A percentile compares a stretch with the other conserved stretches of the same genome.
phyloP scores from a whole-genome alignment of 2,113 vertebrate genomes.

The Ameiurus melas region DNA sequence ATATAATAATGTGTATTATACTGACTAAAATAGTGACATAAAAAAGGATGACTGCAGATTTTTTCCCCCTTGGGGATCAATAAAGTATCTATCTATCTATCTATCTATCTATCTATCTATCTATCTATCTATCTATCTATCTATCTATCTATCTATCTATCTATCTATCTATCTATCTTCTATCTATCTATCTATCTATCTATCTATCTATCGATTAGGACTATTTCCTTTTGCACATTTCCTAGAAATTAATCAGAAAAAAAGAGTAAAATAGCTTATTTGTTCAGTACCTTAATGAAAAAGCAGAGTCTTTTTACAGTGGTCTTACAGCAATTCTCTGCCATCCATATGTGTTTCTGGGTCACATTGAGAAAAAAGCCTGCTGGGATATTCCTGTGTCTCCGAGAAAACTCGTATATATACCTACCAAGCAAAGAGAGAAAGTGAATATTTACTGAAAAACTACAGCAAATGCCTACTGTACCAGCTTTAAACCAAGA shows the following conservation, averaged over 20 bases:
- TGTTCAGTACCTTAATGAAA: conserved; percentile 65
- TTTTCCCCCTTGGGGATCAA: too few species aligned
- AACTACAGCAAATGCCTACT: not conserved
- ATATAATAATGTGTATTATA: not conserved
- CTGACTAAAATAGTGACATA: not conserved
- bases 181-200: too few species aligned
- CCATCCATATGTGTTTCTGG: conserved; percentile 67
- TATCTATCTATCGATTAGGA: too few species aligned
- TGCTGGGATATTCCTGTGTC: conserved; percentile 74
- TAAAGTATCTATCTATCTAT: too few species aligned
- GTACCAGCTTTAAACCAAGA: not conserved
- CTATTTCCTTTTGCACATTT: not conserved
- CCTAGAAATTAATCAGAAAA: not conserved
- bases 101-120: too few species aligned
- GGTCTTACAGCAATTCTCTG: conserved; percentile 66
- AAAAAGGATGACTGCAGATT: not conserved
- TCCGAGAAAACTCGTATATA: conserved; percentile 71
- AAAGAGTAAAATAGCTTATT: not conserved
- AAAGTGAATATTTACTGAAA: not conserved
- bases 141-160: too few species aligned
- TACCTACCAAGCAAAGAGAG: conserved; percentile 62
- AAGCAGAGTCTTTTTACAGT: conserved; percentile 56
- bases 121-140: too few species aligned
- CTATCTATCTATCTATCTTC: too few species aligned
- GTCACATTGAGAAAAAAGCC: conserved; percentile 64